A percentile compares a stretch with the other conserved stretches of the same genome.
These are phyloP conservation scores for Pomatostomus ruficeps DNA, from an alignment of 2,113 vertebrate species.

Conservation along the genomic window DNA sequence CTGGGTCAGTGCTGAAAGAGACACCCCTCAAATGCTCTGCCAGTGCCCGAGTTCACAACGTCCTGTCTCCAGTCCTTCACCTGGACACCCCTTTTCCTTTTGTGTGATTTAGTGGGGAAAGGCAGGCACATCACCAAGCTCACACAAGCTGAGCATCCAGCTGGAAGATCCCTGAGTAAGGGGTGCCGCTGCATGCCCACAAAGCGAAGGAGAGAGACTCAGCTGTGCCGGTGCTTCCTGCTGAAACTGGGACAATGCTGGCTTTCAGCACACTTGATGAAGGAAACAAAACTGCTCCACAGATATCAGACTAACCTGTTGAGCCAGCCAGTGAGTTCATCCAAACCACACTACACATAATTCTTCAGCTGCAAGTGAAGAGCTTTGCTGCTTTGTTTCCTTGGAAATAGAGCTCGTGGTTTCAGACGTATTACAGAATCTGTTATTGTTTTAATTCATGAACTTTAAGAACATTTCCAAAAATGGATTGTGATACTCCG, in stretches of 20 bases:
- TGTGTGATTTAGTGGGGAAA: not conserved
- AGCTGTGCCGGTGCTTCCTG: not conserved
- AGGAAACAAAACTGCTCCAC: not conserved
- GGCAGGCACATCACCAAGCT: not conserved
- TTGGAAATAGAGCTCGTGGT: slow-evolving; percentile 14
- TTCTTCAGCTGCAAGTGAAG: not conserved
- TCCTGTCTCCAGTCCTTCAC: not conserved
- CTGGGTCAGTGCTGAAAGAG: not conserved
- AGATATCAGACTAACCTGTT: not conserved
- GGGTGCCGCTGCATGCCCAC: not conserved
- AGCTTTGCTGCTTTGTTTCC: slow-evolving; percentile 4
- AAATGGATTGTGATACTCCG: not conserved
- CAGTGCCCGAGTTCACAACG: not conserved
- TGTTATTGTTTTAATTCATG: not conserved
- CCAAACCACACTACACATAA: not conserved
- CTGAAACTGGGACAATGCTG: not conserved
- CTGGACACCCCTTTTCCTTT: not conserved
- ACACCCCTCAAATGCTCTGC: not conserved
- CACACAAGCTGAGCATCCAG: not conserved
- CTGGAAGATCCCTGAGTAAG: not conserved
- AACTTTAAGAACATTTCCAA: not conserved
- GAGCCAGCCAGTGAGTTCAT: slow-evolving; percentile 25
- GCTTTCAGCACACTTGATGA: slow-evolving; percentile 8
- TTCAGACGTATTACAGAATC: not conserved
- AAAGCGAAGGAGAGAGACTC: not conserved